phyloP scores from a whole-genome alignment of 2,888 invertebrate species.

The Eudemis profundana region DNA sequence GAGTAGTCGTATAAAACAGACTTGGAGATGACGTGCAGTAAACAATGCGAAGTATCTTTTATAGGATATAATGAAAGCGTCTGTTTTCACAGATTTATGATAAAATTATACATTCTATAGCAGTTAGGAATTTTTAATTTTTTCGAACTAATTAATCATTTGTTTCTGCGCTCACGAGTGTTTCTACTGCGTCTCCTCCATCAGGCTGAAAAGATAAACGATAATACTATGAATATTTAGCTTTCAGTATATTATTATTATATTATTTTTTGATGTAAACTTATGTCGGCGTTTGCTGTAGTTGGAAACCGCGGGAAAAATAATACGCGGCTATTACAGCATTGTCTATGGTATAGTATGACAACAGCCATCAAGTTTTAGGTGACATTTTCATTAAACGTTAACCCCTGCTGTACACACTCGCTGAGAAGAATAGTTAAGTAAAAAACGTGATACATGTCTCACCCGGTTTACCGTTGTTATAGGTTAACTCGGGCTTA shows the following conservation, averaged over 20 bases:
- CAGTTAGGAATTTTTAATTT: not conserved
- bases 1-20: no score
- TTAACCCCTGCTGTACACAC: no score
- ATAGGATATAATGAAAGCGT: no score
- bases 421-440: no score
- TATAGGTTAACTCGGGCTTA: no score
- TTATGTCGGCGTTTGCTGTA: not conserved
- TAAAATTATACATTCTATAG: no score
- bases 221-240: no score
- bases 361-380: constrained; percentile 3
- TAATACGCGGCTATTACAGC: not conserved
- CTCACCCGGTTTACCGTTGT: no score
- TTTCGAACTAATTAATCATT: constrained; percentile 70
- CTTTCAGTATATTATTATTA: not conserved
- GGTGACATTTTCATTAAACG: constrained; percentile 12
- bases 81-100: no score
- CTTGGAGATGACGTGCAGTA: no score
- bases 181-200: constrained; percentile 76
- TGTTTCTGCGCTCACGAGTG: constrained; percentile 75
- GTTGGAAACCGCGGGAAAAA: constrained; percentile 15
- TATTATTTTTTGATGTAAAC: not conserved
- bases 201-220: constrained; percentile 65
- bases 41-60: no score
- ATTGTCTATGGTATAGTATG: constrained; percentile 15
- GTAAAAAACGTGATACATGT: no score